Percentiles rank a stretch among this genome's conserved stretches.
Conservation (phyloP, 2,113 vertebrate genomes). For the Prinia subflava region DNA sequence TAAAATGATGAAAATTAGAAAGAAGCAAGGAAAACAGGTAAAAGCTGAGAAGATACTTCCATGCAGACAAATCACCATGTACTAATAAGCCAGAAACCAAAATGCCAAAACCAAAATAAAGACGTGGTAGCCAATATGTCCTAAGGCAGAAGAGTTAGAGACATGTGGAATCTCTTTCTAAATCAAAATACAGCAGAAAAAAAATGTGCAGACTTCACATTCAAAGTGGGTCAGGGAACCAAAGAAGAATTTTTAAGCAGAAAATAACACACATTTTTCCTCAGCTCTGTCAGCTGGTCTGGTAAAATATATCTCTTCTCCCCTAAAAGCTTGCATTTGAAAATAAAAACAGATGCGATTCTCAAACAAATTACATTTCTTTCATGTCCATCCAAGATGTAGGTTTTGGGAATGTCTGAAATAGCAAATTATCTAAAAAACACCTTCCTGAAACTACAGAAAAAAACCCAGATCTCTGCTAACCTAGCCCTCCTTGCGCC, state of each 20-base stretch:
- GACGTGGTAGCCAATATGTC: not conserved
- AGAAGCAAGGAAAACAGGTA: not conserved
- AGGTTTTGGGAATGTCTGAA: not conserved
- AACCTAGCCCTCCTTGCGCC: not conserved
- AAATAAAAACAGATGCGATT: not conserved
- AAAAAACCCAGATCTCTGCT: not conserved
- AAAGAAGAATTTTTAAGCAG: not conserved
- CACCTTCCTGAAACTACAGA: not conserved
- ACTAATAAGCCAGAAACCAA: constrained; percentile 34
- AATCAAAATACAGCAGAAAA: not conserved
- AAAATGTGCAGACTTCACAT: not conserved
- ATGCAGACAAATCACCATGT: not conserved
- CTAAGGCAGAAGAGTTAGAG: not conserved
- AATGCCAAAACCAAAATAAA: not conserved
- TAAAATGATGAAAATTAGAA: constrained; percentile 16
- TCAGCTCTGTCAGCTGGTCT: not conserved
- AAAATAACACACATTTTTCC: not conserved
- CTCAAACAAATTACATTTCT: not conserved
- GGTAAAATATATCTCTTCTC: not conserved
- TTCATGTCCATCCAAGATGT: not conserved
- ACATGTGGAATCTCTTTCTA: not conserved
- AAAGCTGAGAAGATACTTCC: not conserved
- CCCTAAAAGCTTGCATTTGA: not conserved
- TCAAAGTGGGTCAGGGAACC: not conserved
- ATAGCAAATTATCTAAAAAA: not conserved